Evolutionary conservation across 2,888 invertebrate genomes (phyloP).

Genomic region (Clostera curtula): DNA sequence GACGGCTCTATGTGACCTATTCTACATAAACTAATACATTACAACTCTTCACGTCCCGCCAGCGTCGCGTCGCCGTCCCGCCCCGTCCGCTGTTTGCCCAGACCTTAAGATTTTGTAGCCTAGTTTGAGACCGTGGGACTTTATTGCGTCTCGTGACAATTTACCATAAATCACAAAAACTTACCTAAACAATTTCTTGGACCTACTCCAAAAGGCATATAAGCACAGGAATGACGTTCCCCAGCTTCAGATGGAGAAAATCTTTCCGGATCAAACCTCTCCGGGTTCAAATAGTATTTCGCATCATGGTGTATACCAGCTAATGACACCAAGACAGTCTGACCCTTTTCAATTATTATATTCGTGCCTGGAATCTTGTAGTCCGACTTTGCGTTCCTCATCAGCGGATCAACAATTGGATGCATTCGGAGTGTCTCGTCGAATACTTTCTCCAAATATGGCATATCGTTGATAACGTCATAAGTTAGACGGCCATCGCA

Average conservation of each 20-base stretch:
- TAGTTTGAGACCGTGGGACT: too few species aligned
- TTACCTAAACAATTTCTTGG: conserved; percentile 58
- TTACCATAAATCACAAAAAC: too few species aligned
- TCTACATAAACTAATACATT: too few species aligned
- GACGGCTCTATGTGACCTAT: too few species aligned
- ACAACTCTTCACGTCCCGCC: too few species aligned
- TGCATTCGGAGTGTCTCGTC: conserved; percentile 54
- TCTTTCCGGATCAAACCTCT: conserved; percentile 58
- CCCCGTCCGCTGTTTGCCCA: too few species aligned
- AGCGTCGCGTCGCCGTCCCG: too few species aligned
- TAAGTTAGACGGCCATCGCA: conserved; percentile 33
- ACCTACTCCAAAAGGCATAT: conserved; percentile 53
- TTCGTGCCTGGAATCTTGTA: conserved; percentile 47
- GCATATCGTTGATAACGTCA: conserved; percentile 2
- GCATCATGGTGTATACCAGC: conserved; percentile 52
- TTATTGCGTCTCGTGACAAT: too few species aligned
- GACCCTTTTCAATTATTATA: conserved; percentile 38
- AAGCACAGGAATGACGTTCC: conserved; percentile 40
- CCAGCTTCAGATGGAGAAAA: conserved; percentile 41
- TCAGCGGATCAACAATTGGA: conserved; percentile 50
- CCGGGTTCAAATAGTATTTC: conserved; percentile 50
- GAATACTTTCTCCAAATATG: conserved; percentile 43
- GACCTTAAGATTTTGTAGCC: too few species aligned
- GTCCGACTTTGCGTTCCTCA: conserved; percentile 34
- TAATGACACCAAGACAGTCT: conserved; percentile 36